Conservation (phyloP, 30 jellyfish, hydroid and myxozoan genomes). For the Hydractinia echinata region DNA sequence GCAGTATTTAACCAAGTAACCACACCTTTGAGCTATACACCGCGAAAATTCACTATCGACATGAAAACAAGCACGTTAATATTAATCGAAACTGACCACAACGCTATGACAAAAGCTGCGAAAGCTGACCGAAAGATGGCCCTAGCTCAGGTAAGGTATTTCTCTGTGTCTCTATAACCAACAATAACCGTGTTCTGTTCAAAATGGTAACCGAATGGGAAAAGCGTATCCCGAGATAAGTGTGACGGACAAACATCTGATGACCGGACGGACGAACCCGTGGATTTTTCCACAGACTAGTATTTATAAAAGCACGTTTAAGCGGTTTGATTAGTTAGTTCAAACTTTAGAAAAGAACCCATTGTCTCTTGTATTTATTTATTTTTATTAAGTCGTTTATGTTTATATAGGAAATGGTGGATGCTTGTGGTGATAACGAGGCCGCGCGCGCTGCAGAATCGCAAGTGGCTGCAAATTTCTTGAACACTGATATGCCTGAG, state of each 20-base stretch:
- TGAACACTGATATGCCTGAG: constrained; percentile 84
- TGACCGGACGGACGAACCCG: too few species aligned
- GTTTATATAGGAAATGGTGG: constrained; percentile 83
- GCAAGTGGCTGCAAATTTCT: constrained; percentile 86
- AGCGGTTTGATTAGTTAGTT: too few species aligned
- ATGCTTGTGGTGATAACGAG: constrained; percentile 91
- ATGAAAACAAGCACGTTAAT: constrained; percentile 44
- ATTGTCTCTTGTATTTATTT: too few species aligned
- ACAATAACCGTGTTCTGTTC: too few species aligned
- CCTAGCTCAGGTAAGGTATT: constrained; percentile 68
- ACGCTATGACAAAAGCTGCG: constrained; percentile 74
- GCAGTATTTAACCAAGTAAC: constrained; percentile 93
- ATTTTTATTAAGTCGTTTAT: not conserved
- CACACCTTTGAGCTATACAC: constrained; percentile 84
- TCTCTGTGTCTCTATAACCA: not conserved
- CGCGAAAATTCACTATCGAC: constrained; percentile 88
- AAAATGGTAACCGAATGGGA: too few species aligned
- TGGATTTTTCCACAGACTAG: too few species aligned
- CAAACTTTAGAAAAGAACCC: too few species aligned
- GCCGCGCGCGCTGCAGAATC: constrained; percentile 92
- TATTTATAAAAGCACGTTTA: too few species aligned
- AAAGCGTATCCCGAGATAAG: too few species aligned
- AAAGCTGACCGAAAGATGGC: constrained; percentile 77
- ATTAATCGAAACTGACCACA: constrained; percentile 89
- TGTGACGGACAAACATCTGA: too few species aligned